Percentiles rank a stretch among this genome's conserved stretches.
Evolutionary conservation across 2,888 invertebrate genomes (phyloP).

Genomic region (Nomada fucata): DNA sequence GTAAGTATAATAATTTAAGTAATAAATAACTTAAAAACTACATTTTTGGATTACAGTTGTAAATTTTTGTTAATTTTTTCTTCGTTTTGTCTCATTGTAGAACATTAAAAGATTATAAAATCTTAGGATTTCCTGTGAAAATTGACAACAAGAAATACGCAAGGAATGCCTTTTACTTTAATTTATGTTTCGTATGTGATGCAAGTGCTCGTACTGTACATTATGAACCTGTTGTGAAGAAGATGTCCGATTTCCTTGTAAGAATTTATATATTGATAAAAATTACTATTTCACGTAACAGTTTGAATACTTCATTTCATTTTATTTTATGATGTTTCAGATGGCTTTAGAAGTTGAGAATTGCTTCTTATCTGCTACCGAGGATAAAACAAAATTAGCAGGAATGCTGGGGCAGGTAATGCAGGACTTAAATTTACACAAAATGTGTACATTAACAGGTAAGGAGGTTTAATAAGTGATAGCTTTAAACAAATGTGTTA

Average conservation of each 20-base stretch:
- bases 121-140: conserved; percentile 95
- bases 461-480: conserved; percentile 56
- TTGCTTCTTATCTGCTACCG: conserved; percentile 90
- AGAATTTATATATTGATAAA: conserved; percentile 73
- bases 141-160: conserved; percentile 95
- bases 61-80: conserved; percentile 24
- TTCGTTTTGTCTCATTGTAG: conserved; percentile 82
- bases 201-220: conserved; percentile 95
- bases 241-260: conserved; percentile 95
- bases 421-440: conserved; percentile 92
- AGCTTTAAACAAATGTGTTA: conserved; percentile 85
- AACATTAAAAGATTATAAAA: conserved; percentile 92
- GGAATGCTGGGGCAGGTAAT: conserved; percentile 92
- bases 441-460: conserved; percentile 91
- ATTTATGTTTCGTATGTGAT: conserved; percentile 97
- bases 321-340: conserved; percentile 79
- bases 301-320: conserved; percentile 3
- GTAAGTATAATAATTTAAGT: conserved; percentile 85
- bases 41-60: background rate
- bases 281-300: background rate
- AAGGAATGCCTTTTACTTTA: conserved; percentile 97
- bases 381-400: conserved; percentile 89
- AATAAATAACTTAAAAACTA: background rate
- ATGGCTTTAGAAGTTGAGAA: conserved; percentile 94
- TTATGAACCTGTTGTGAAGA: conserved; percentile 97